These are phyloP conservation scores for Drosophila setosimentum DNA, from an alignment of 2,888 invertebrate species.

Conservation along the genomic window DNA sequence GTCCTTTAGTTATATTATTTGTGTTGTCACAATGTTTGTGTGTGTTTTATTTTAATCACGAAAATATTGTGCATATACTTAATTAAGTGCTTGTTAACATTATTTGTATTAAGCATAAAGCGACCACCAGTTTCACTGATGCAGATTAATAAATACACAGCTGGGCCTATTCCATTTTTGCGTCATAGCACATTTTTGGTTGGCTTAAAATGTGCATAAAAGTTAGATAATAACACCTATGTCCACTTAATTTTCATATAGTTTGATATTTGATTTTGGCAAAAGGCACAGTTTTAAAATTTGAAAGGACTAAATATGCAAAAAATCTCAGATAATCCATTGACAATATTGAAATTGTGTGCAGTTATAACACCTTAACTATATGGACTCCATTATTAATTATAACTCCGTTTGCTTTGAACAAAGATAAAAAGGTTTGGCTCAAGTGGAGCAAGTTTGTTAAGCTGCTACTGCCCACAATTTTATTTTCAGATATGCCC, in stretches of 20 bases:
- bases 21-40: conserved; percentile 28
- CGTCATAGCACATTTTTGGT: not conserved
- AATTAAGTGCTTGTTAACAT: conserved; percentile 77
- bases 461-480: conserved; percentile 33
- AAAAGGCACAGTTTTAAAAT: not conserved
- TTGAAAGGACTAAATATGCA: not conserved
- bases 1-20: conserved; percentile 22
- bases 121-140: conserved; percentile 34
- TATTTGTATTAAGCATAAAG: conserved; percentile 65
- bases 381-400: conserved; percentile 8
- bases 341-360: conserved; percentile 4
- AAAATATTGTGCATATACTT: conserved; percentile 74
- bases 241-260: conserved; percentile 2
- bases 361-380: not conserved
- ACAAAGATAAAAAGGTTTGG: conserved; percentile 6
- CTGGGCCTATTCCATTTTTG: not conserved
- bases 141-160: conserved; percentile 32
- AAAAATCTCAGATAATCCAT: not conserved
- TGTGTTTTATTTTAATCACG: conserved; percentile 75
- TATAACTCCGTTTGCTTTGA: not conserved
- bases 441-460: conserved; percentile 11
- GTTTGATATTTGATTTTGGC: conserved; percentile 3
- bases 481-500: conserved; percentile 55
- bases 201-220: not conserved
- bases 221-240: not conserved